A percentile compares a stretch with the other conserved stretches of the same genome.
Evolutionary conservation across 2,888 invertebrate genomes (phyloP).

Genomic region (Platynereis dumerilii): DNA sequence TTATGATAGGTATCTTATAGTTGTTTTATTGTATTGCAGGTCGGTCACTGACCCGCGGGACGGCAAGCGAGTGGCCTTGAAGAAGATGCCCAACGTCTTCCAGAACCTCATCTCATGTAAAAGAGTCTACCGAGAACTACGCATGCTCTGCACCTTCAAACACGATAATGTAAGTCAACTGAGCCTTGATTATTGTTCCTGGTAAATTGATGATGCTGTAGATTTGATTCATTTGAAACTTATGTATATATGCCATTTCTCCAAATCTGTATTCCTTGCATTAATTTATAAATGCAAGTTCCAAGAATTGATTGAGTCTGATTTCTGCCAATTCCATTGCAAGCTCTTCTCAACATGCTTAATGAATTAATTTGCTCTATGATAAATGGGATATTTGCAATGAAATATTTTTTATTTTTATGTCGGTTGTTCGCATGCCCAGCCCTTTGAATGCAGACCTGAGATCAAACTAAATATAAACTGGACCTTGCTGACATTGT

Average conservation of each 20-base stretch:
- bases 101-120: slow-evolving; percentile 99
- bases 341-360: no score
- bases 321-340: no score
- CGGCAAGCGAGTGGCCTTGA: slow-evolving; percentile 96
- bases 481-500: no score
- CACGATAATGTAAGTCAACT: slow-evolving; percentile 93
- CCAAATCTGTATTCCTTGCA: not conserved
- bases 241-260: not conserved
- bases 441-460: no score
- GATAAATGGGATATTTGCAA: no score
- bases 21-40: slow-evolving; percentile 73
- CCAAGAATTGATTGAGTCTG: no score
- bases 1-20: no score
- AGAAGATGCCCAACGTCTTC: slow-evolving; percentile 99
- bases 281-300: no score
- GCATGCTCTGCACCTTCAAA: slow-evolving; percentile 99
- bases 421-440: no score
- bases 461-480: no score
- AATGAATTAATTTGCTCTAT: no score
- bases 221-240: not conserved
- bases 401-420: no score
- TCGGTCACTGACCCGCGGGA: slow-evolving; percentile 99
- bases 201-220: not conserved
- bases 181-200: not conserved
- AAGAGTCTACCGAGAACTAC: slow-evolving; percentile 96